Evolutionary conservation across 2,797 vertebrate genomes (phyloP), one percentile per base, ranked within the genome.

Genomic region (Acipenser transmontanus): DNA sequence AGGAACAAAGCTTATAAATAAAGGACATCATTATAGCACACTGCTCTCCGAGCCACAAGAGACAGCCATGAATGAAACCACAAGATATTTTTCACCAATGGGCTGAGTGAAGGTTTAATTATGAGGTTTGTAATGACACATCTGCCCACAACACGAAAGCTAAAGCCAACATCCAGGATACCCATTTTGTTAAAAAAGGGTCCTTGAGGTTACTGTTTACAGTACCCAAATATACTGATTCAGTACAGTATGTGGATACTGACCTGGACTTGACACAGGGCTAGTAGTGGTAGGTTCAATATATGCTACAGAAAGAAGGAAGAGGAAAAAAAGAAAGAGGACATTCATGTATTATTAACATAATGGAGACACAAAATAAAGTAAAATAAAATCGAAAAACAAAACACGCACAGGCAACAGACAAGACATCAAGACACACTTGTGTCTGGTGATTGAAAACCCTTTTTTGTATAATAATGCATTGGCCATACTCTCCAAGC

Each of bases 261-360:
- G 96, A 98, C 97, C 97, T 99, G 97, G 95, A 91, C 93, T 97
- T 83, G 94, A 94, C 89, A 96, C 95, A 92, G 93, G 87, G 89
- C 94, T 98, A 98, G 95, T 92, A 88, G 94, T 94, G 92, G 95
- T 89, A 91, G 95, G 91, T 85, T 99, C 95, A 96, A 94, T 93
- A 92, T 94, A 91, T 92, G 96, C 94, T 96, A 97, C 89, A 93
- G 92, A 93, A 87, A 85, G 91, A 90, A 88, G 82, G 80, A 88
- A 88, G 86, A 87, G 85, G 84, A 87, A 72, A 82, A 82, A 82
- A 84, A 84, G 91, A 93, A 96, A 94, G 82, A 91, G 93, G 92
- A 95, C 90, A 95, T 89, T 93, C 85, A 95, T 92, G 91, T 87
- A 93, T 98, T 96, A 96, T 95, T 96, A 93, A 93, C 86, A 92